These are phyloP conservation scores for Tethya wilhelma DNA, from an alignment of 37 sponge, comb jelly and placozoan genomes.

Conservation along the genomic window DNA sequence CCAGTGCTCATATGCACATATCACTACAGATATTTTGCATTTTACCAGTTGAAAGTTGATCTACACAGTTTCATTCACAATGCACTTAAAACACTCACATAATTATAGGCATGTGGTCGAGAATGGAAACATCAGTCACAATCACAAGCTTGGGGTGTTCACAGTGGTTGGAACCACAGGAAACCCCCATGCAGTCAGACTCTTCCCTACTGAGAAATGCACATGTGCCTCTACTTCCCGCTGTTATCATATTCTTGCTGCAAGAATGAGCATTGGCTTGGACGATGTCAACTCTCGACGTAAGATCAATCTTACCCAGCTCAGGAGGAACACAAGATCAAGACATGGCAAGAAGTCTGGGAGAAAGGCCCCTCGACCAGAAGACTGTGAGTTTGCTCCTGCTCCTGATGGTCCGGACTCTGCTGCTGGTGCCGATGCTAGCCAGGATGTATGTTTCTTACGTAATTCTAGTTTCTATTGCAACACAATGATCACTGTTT, in stretches of 20 bases:
- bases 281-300: background rate
- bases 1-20: background rate
- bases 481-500: too few relatives aligned
- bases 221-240: slow-evolving; percentile 48
- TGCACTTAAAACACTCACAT: background rate
- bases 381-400: background rate
- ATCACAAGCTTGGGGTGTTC: slow-evolving; percentile 34
- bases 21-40: background rate
- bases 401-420: slow-evolving; percentile 20
- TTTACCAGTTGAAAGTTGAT: background rate
- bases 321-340: slow-evolving; percentile 36
- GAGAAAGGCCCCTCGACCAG: slow-evolving; percentile 40
- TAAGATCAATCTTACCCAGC: slow-evolving; percentile 41
- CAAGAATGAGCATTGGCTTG: slow-evolving; percentile 40
- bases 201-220: slow-evolving; percentile 62
- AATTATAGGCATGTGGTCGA: background rate
- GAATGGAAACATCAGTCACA: slow-evolving; percentile 11
- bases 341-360: slow-evolving; percentile 46
- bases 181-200: slow-evolving; percentile 31
- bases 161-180: slow-evolving; percentile 30
- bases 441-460: too few relatives aligned
- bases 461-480: too few relatives aligned
- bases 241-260: slow-evolving; percentile 71
- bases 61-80: background rate
- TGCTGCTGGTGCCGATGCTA: too few relatives aligned